A percentile compares a stretch with the other conserved stretches of the same genome.
phyloP scores from a whole-genome alignment of 92 coral and sea anemone genomes.

The Chrysogorgia sp. region DNA sequence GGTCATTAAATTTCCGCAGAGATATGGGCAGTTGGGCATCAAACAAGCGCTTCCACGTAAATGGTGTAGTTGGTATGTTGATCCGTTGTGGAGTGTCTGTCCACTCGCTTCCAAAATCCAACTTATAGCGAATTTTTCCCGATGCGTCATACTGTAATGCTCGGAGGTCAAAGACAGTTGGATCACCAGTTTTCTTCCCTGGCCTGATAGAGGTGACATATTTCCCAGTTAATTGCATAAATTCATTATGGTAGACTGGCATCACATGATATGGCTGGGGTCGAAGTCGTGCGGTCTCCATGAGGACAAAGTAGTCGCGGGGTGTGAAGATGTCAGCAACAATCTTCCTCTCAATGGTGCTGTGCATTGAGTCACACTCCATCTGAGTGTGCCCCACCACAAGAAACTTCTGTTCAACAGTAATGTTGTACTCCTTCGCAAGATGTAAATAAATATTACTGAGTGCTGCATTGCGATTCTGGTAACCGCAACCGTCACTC shows the following conservation, averaged over 20 bases:
- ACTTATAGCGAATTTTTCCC: too few relatives aligned
- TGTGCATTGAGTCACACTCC: too few relatives aligned
- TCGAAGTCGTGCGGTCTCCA: slow-evolving; percentile 18
- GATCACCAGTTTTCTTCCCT: too few relatives aligned
- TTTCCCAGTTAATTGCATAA: background rate
- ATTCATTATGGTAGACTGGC: background rate
- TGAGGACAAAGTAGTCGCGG: background rate
- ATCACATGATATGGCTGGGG: slow-evolving; percentile 15
- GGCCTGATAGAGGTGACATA: too few relatives aligned
- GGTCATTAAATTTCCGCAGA: too few relatives aligned
- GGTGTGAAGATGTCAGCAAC: too few relatives aligned
- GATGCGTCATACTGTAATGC: too few relatives aligned
- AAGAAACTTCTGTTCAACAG: slow-evolving; percentile 10
- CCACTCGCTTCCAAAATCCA: too few relatives aligned
- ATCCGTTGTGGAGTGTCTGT: too few relatives aligned
- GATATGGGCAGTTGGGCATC: background rate
- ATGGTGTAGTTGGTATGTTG: background rate
- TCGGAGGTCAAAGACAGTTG: background rate
- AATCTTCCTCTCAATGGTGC: too few relatives aligned
- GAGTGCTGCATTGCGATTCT: too few relatives aligned
- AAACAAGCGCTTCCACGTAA: background rate
- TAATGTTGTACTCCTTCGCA: slow-evolving; percentile 11
- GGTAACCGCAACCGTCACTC: too few relatives aligned
- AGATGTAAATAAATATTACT: slow-evolving; percentile 17
- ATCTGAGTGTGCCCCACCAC: slow-evolving; percentile 16